Evolutionary conservation across 1,140 invertebrate species (phyloP), one percentile per base, ranked within the genome.

Genomic region (Ostrea edulis): DNA sequence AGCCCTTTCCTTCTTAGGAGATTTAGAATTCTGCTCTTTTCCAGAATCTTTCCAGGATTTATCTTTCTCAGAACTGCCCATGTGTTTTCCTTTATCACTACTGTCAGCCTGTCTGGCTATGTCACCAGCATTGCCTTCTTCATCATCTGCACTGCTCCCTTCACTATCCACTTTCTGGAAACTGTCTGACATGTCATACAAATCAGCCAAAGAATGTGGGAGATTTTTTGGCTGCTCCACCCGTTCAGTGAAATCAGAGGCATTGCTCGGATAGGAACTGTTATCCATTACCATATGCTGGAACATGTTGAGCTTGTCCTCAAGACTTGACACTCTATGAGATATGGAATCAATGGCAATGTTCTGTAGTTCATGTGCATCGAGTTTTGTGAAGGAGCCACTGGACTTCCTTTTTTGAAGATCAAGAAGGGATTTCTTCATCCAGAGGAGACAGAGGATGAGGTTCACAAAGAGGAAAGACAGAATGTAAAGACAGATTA

Each of bases 231-330:
- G 89, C 8, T 86, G 81, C 7, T 83, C 85, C 11, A 91, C 84
- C 91, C 89, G 90, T 1, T 81, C 29, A 62, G 85, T 88, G 0
- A 91, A 86, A 52, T 91, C 88, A 68, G 88, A 71, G 14, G 90
- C 88, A 58, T 91, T 86, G 84, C 86, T 91, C 44, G 89, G 89
- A 65, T 91, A 91, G 25, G 88, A 87, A 89, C 87, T 91, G 44
- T 91, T 89, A 87, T 88, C 88, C 86, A 90, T 62, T 14, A 91
- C 44, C 55, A 88, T 87, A 20, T 92, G 87, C 71, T 92, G 90
- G 82, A 92, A 87, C 5, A 88, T 11, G 29, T 87, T 88, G 17
- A 91, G 89, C 12, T 85, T 54, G 54, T 92, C 90, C 81, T 92
- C 91, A 4, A 91, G 68, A 2, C 51, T 81, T 9, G 55, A 53